Evolutionary conservation across 2,888 invertebrate species (phyloP).

Genomic region (Lingula anatina): DNA sequence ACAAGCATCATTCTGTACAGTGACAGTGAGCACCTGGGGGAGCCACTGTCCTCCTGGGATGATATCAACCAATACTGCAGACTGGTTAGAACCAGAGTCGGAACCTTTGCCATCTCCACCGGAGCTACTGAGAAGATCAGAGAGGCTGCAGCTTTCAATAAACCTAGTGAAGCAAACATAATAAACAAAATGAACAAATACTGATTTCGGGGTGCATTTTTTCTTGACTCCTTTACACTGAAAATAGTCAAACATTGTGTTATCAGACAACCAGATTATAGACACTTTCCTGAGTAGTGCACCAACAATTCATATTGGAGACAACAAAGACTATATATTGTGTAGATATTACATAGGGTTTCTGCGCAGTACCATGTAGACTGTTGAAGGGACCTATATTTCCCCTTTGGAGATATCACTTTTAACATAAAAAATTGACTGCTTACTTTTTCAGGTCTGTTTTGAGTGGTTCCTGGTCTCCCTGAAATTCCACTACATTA

Average conservation of each 20-base stretch:
- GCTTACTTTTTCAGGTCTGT: conserved; percentile 31
- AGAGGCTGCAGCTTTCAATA: conserved; percentile 10
- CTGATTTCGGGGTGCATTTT: too few species aligned
- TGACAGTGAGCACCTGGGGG: conserved; percentile 2
- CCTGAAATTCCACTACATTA: conserved; percentile 22
- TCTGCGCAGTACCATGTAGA: too few species aligned
- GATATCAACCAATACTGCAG: not conserved
- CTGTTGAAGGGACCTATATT: too few species aligned
- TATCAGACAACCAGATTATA: too few species aligned
- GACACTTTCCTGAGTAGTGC: too few species aligned
- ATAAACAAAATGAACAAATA: too few species aligned
- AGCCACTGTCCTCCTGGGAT: not conserved
- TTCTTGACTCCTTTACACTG: not conserved
- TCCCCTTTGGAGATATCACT: too few species aligned
- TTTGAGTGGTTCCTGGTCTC: conserved; percentile 24
- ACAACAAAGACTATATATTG: too few species aligned
- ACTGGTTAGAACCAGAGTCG: not conserved
- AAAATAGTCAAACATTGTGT: too few species aligned
- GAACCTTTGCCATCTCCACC: not conserved
- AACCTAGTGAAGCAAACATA: conserved; percentile 4
- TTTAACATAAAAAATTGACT: conserved; percentile 1
- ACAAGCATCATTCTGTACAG: not conserved
- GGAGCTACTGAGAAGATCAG: conserved; percentile 8
- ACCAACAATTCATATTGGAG: too few species aligned
- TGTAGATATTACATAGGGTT: too few species aligned